phyloP scores from a whole-genome alignment of 1,140 invertebrate genomes.

The Neocloeon triangulifer region DNA sequence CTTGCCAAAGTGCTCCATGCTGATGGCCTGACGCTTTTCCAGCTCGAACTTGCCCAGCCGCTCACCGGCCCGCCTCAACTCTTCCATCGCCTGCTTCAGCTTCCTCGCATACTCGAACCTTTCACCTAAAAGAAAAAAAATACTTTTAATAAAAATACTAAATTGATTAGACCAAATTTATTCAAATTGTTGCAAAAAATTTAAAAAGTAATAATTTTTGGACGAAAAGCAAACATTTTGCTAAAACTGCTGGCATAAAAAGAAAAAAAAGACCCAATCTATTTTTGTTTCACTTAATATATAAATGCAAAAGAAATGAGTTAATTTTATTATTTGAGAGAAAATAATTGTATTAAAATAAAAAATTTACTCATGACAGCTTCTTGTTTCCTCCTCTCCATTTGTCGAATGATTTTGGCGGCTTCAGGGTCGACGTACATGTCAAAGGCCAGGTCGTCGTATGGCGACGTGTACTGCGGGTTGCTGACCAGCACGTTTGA shows the following conservation, averaged over 20 bases:
- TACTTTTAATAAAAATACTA: conserved; percentile 1
- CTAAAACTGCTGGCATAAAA: no score
- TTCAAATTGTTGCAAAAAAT: neutral
- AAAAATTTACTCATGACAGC: conserved; percentile 29
- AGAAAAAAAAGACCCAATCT: neutral
- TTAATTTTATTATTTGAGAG: neutral
- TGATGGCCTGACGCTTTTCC: conserved; percentile 75
- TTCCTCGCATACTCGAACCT: conserved; percentile 80
- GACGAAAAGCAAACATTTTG: no score
- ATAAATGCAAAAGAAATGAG: neutral
- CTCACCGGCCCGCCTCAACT: conserved; percentile 63
- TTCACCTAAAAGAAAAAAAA: conserved; percentile 35
- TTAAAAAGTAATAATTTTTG: no score
- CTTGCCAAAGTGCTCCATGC: conserved; percentile 72
- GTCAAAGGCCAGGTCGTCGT: conserved; percentile 86
- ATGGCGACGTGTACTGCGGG: conserved; percentile 51
- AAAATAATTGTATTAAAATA: conserved; percentile 3
- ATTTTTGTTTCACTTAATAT: neutral
- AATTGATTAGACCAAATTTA: neutral
- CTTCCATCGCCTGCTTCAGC: conserved; percentile 61
- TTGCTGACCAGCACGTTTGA: conserved; percentile 10
- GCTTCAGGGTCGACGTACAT: conserved; percentile 95
- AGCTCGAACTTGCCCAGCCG: conserved; percentile 72
- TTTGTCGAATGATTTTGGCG: conserved; percentile 59
- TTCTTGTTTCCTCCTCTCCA: conserved; percentile 67